Conservation (phyloP, 2,888 invertebrate species). For the Lasius platythorax region DNA sequence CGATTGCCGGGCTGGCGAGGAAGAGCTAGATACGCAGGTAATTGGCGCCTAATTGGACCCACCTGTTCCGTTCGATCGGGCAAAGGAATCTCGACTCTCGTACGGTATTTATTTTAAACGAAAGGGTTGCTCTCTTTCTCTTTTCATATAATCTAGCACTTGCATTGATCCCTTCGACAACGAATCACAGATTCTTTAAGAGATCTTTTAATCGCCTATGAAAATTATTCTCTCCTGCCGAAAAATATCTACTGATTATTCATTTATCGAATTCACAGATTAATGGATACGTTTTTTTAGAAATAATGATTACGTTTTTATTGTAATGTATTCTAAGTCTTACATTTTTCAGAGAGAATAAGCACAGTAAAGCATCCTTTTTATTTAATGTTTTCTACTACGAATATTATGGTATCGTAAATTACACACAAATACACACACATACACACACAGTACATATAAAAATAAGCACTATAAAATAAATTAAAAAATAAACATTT, state of each 20-base stretch:
- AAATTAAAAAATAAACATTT: background rate
- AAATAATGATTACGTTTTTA: background rate
- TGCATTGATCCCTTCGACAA: slow-evolving; percentile 9
- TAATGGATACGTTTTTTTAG: background rate
- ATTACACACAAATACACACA: background rate
- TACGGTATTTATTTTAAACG: slow-evolving; percentile 62
- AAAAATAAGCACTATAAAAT: background rate
- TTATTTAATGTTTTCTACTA: background rate
- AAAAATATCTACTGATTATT: background rate
- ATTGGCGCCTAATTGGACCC: slow-evolving; percentile 79
- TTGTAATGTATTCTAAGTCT: background rate
- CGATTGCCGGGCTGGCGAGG: slow-evolving; percentile 62
- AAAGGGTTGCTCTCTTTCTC: slow-evolving; percentile 37
- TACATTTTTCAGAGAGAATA: background rate
- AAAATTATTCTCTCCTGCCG: background rate
- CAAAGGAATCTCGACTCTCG: slow-evolving; percentile 65
- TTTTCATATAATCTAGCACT: slow-evolving; percentile 29
- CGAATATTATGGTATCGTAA: background rate
- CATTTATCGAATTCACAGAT: background rate
- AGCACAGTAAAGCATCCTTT: background rate
- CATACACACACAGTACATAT: background rate
- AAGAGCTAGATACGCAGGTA: slow-evolving; percentile 79
- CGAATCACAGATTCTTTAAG: slow-evolving; percentile 5
- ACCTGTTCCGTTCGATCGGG: slow-evolving; percentile 73
- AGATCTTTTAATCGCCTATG: background rate